These are phyloP conservation scores for Epizoanthus ramosus DNA, from an alignment of 92 coral and sea anemone species.

Conservation along the genomic window DNA sequence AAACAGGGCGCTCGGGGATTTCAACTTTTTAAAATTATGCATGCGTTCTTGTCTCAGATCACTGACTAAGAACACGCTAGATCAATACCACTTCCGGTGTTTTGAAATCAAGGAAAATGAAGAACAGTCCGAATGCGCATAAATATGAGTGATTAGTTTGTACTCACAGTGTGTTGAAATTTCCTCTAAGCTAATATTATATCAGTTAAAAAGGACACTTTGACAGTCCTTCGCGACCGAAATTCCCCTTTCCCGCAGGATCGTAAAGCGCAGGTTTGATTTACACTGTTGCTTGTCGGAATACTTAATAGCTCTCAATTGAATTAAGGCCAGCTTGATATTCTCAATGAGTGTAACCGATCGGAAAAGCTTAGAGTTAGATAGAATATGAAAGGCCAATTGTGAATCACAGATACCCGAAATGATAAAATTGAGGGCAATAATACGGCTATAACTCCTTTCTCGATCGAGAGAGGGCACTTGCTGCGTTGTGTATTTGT, in stretches of 20 bases:
- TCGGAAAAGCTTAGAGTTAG: constrained; percentile 44
- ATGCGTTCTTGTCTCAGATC: not conserved
- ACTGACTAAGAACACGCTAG: not conserved
- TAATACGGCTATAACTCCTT: not conserved
- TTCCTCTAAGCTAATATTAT: constrained; percentile 3
- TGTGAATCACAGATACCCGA: constrained; percentile 13
- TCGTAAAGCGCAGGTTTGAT: not conserved
- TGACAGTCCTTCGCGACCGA: not conserved
- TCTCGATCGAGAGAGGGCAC: no score
- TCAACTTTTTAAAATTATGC: constrained; percentile 5
- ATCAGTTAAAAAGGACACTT: not conserved
- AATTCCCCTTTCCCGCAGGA: not conserved
- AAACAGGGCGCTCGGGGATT: constrained; percentile 15
- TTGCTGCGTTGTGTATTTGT: not conserved
- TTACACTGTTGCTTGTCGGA: not conserved
- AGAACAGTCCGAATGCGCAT: constrained; percentile 15
- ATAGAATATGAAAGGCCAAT: constrained; percentile 37
- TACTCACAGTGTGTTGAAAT: constrained; percentile 7
- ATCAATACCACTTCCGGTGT: constrained; percentile 47
- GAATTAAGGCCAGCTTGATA: constrained; percentile 16
- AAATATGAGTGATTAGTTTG: constrained; percentile 6
- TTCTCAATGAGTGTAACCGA: constrained; percentile 35
- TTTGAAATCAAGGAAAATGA: constrained; percentile 18
- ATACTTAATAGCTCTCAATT: constrained; percentile 2
- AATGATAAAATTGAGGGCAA: not conserved